phyloP scores from a whole-genome alignment of 2,888 invertebrate genomes.

The Euplexia lucipara region DNA sequence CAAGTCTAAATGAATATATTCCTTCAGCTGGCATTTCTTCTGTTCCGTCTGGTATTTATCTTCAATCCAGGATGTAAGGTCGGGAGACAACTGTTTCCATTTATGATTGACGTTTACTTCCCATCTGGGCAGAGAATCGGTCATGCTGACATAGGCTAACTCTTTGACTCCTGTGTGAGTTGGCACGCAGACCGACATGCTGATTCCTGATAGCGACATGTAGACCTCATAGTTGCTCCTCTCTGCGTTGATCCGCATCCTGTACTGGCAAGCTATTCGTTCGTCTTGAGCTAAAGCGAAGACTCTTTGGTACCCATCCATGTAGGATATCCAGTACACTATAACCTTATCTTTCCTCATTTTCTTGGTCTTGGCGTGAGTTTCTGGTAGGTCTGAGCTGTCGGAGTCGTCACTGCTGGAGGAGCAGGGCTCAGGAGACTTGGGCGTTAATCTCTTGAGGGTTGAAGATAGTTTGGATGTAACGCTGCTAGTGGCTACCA shows the following conservation, averaged over 20 bases:
- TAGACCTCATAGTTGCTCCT: slow-evolving; percentile 93
- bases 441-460: slow-evolving; percentile 88
- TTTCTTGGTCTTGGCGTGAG: slow-evolving; percentile 89
- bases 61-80: slow-evolving; percentile 95
- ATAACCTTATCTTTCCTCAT: slow-evolving; percentile 94
- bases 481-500: slow-evolving; percentile 85
- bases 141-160: slow-evolving; percentile 92
- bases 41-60: slow-evolving; percentile 94
- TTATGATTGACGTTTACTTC: slow-evolving; percentile 95
- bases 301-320: slow-evolving; percentile 94
- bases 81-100: slow-evolving; percentile 95
- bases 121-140: slow-evolving; percentile 94
- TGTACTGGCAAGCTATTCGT: slow-evolving; percentile 92
- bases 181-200: slow-evolving; percentile 91
- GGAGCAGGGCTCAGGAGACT: slow-evolving; percentile 88
- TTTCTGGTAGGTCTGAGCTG: slow-evolving; percentile 84
- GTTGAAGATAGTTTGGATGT: slow-evolving; percentile 90
- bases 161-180: slow-evolving; percentile 89
- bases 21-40: slow-evolving; percentile 94
- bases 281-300: slow-evolving; percentile 95
- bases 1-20: slow-evolving; percentile 95
- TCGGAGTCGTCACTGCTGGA: slow-evolving; percentile 92
- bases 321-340: slow-evolving; percentile 95
- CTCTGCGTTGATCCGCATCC: slow-evolving; percentile 92
- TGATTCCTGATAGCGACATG: slow-evolving; percentile 93